Base-by-base conservation (phyloP, 2,888 invertebrate genomes). In the Sarcophaga variegata region DNA sequence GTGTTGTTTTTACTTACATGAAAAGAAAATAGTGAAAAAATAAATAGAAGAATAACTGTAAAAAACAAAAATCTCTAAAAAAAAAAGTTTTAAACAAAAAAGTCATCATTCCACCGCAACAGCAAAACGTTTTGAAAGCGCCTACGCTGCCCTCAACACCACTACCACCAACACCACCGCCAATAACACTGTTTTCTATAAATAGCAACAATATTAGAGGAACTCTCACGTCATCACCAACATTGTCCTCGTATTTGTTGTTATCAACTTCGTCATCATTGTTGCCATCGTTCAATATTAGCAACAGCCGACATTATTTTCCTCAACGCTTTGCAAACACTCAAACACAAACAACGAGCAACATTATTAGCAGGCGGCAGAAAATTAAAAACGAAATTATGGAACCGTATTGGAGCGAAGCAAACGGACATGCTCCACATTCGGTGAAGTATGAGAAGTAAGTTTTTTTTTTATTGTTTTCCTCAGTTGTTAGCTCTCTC, bases 371-470 rank as follows among this genome's bases (percentile, higher is more conserved):
- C 77, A 81, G 76, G 70, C 75, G 79, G 60, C 87, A 79, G 70
- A 88, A 88, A 83, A 87, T 88, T 77, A 85, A 88, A 88, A 87
- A 71, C 87, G 83, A 88, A 86, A 83, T 84, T 81, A 93, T 93
- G 93, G 93, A 93, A 88, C 92, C 93, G 87, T 93, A 92, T 89
- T 90, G 93, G 93, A 90, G 89, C 89, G 93, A 93, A 89, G 89
- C 93, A 83, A 93, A 93, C 88, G 93, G 93, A 89, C 93, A 93
- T 91, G 92, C 92, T 90, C 90, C 93, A 89, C 93, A 93, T 92
- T 92, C 93, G 90, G 93, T 93, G 89, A 93, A 93, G 91, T 93
- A 93, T 90, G 93, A 93, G 90, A 93, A 93, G 93, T 93, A 91
- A 91, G 92, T 92, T 91, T 71, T 71, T 76, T 76, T 78, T 78